Base-by-base conservation (phyloP, 2,888 invertebrate species). In the Bombylius major region DNA sequence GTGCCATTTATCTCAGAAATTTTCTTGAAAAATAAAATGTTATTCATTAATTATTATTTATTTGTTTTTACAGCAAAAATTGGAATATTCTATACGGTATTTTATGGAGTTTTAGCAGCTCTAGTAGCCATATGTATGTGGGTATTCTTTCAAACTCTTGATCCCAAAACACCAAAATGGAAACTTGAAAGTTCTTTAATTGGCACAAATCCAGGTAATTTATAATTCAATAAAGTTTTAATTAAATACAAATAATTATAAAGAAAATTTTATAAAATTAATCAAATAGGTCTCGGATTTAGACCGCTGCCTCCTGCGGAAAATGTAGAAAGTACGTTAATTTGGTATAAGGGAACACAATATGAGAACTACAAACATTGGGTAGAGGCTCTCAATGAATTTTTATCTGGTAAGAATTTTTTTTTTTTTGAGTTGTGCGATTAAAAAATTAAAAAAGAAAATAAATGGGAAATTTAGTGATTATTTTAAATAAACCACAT, bases 41-140 rank as follows among this genome's bases (percentile, higher is more conserved):
- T 23, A 23, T 23, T 23, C 23, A 23, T 23, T 23, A 23, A 2
- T 23, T 23, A 23, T 23, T 23, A 23, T 23, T 23, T 23, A 23
- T 23, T 23, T 23, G 23, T 23, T 55, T 60, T 73, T 83, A 49
- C 80, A 95, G 95, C 85, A 59, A 94, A 96, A 80, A 95, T 98
- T 70, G 82, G 86, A 54, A 75, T 92, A n/a, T 99, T 98, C 80
- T 99, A 98, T 79, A 77, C 92, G 65, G 81, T 91, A 65, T 98
- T 97, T 79, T 98, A 97, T 78, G 78, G 85, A 58, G 89, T 90
- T 62, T 79, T 99, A 68, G 91, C 89, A 33, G 92, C 92, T 34
- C 82, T 97, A 67, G 97, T 97, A 61, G 86, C 93, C 31, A 89
- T 94, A 60, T 94, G 96, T 77, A 86, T 96, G 82, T 89, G 92